Base-by-base conservation (phyloP, 2,113 vertebrate species). In the Spea multiplicata region DNA sequence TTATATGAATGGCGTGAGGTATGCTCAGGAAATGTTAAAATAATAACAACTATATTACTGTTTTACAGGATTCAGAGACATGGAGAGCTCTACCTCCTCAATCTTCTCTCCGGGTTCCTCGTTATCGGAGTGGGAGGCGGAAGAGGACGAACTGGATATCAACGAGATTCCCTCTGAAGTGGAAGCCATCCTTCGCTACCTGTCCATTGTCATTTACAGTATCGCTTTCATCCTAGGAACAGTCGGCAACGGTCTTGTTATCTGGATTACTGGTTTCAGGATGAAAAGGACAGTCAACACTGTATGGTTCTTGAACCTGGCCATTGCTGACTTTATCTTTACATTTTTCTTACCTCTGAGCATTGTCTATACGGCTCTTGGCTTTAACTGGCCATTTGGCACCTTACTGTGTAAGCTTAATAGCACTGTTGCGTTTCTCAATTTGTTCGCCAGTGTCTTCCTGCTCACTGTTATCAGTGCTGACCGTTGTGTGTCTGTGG, bases 271-370 rank as follows among this genome's bases (percentile, higher is more conserved):
- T 0, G 94, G 94, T 8, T 96, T 94, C 84, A 90, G 89, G 76
- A 96, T 96, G 94, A 88, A 92, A 76, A 91, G 85, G 85, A 94
- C 93, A 0, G 93, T 95, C 1, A 95, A 93, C 84, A 95, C 89
- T 0, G 76, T 95, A 48, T 93, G 90, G 88, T 95, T 92, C 80
- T 88, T 95, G 81, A 94, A 95, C 84, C 85, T 96, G 3, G 93
- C 94, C 1, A 76, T 94, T n/a, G 94, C 94, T 0, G 94, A 96
- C 86, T 94, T 96, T 74, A 89, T 92, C 44, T 95, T 96, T 83
- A 92, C 88, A 0, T 86, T 88, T 0, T 93, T 91, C 73, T 83
- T 96, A 16, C 94, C 94, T 0, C 86, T 96, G 30, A 87, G 89
- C 57, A 89, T 95, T 10, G 86, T 84, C 0, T 90, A 92, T 71